Evolutionary conservation across 2,113 vertebrate genomes (phyloP).

Genomic region (Octodon degus): DNA sequence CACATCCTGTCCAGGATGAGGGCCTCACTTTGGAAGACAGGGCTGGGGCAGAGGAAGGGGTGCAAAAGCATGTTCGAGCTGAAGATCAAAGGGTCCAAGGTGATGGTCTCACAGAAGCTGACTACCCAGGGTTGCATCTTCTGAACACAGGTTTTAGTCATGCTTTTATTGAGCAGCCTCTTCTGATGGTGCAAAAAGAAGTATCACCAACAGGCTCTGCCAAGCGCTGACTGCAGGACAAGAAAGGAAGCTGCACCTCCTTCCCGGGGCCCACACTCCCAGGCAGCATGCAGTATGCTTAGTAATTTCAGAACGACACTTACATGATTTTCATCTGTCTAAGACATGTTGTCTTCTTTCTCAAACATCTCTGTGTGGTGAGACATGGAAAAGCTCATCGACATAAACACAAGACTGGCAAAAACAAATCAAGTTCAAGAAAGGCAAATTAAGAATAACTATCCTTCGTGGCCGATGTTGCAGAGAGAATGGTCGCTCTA

Average conservation of each 20-base stretch:
- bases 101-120: rapidly evolving
- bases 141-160: not conserved
- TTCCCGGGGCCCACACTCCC: rapidly evolving
- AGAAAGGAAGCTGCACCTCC: rapidly evolving
- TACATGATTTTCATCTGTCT: not conserved
- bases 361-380: not conserved
- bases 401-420: not conserved
- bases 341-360: not conserved
- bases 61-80: not conserved
- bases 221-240: rapidly evolving
- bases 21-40: not conserved
- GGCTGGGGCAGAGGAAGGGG: rapidly evolving
- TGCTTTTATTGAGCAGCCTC: not conserved
- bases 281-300: rapidly evolving
- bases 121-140: rapidly evolving
- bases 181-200: rapidly evolving
- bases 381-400: not conserved
- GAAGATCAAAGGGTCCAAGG: not conserved
- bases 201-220: rapidly evolving
- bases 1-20: not conserved
- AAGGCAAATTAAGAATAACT: not conserved
- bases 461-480: not conserved
- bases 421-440: not conserved
- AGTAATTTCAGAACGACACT: not conserved
- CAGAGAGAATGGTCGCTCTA: not conserved